Base-by-base conservation (phyloP, 2,888 invertebrate genomes). In the Ichneumoninae sp. region DNA sequence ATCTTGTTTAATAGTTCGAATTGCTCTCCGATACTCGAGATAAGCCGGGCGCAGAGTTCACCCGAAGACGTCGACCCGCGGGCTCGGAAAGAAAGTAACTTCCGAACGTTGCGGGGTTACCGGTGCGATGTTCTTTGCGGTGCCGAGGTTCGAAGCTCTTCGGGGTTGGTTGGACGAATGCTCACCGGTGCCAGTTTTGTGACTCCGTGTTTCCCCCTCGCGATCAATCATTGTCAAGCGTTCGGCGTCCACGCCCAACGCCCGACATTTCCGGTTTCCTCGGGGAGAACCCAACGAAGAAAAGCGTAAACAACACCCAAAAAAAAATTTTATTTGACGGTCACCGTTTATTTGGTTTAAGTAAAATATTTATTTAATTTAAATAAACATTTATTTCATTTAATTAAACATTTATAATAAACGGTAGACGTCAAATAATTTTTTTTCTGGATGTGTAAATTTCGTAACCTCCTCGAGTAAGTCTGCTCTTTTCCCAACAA, bases 151-250 rank as follows among this genome's bases (percentile, higher is more conserved):
- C 57, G 40, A 40, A 36, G 65, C 63, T 26, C 36, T 75, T 36
- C 47, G 22, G 52, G 16, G 13, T 3, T 1, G 8, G 8, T 8
- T 16, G 40, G 19, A 16, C 50, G n/a, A 52, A 65, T 50, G 47
- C 30, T 16, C n/a, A 63, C 30, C 22, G 47, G 36, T 7, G 30
- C 44, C 44, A 47, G 60, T 26, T 74, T 47, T 47, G 60, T 3
- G 66, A 50, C 47, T 33, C 19, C 65, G 47, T n/a, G 65, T 36
- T 65, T 36, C 75, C 82, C 83, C 74, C 85, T 69, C 68, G 69
- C 85, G 86, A 89, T 90, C 89, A 89, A 90, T 90, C 90, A 90
- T 89, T 89, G 90, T 89, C 90, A 89, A 88, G 76, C 89, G 89
- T 88, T 89, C 85, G 85, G 88, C 79, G 87, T 87, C 83, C 57